A percentile compares a stretch with the other conserved stretches of the same genome.
These are phyloP conservation scores for Goniozus legneri DNA, from an alignment of 1,140 invertebrate genomes.

Conservation along the genomic window DNA sequence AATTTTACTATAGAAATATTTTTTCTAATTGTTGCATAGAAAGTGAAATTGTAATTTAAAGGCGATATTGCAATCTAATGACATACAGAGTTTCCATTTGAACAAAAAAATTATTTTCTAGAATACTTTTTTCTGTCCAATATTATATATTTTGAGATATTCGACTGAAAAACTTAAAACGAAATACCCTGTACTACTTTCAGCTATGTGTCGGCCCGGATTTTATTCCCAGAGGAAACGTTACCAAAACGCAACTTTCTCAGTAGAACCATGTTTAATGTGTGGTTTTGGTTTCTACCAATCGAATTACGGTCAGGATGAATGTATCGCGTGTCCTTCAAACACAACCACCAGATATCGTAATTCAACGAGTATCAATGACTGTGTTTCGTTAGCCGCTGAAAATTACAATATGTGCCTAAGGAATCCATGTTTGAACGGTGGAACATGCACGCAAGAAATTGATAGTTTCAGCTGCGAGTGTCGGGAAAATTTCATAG, in stretches of 20 bases:
- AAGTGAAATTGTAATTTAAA: slow-evolving; percentile 4
- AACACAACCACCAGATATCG: slow-evolving; percentile 57
- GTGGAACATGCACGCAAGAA: slow-evolving; percentile 41
- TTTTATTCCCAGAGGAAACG: slow-evolving; percentile 33
- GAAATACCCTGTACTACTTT: neutral
- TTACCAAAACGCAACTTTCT: slow-evolving; percentile 15
- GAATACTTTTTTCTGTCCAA: no score
- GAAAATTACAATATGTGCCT: slow-evolving; percentile 31
- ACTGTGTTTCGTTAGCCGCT: slow-evolving; percentile 52
- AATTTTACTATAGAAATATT: no score
- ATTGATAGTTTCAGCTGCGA: slow-evolving; percentile 45
- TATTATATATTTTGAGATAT: neutral
- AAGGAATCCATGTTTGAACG: slow-evolving; percentile 43
- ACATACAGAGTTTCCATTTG: no score
- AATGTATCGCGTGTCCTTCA: slow-evolving; percentile 58
- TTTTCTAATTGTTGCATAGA: no score
- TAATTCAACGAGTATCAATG: slow-evolving; percentile 44
- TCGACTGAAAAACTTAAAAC: neutral
- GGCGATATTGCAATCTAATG: neutral
- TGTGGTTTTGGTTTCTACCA: slow-evolving; percentile 64
- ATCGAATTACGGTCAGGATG: slow-evolving; percentile 55
- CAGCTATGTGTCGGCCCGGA: slow-evolving; percentile 36
- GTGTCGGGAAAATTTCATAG: slow-evolving; percentile 43
- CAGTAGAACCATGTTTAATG: slow-evolving; percentile 54
- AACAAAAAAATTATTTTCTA: no score